Evolutionary conservation across 2,113 vertebrate genomes (phyloP).

Genomic region (Cephalopterus ornatus): DNA sequence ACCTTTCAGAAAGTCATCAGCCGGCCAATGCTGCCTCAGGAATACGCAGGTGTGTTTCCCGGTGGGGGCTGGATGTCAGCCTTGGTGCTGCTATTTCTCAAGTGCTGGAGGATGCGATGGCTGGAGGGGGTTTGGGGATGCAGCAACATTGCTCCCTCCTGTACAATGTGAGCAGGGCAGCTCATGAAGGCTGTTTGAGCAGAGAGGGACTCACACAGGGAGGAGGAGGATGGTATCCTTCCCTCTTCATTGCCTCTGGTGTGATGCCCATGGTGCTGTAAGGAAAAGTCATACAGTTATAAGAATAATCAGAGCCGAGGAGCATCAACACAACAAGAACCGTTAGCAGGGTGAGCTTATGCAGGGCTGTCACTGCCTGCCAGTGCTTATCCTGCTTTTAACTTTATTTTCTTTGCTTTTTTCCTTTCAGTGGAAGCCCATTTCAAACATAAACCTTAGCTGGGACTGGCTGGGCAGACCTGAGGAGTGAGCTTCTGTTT

Average conservation of each 20-base stretch:
- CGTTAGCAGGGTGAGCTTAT: not conserved
- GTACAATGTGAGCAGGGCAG: accelerated
- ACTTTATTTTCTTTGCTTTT: not conserved
- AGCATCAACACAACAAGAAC: not conserved
- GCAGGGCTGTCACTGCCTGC: accelerated
- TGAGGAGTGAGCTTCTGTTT: slow-evolving; percentile 58
- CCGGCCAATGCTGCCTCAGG: slow-evolving; percentile 95
- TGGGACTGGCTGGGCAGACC: not conserved
- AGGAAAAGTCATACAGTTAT: accelerated
- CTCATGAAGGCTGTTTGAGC: not conserved
- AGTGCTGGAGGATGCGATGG: accelerated
- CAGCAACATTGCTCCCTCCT: accelerated
- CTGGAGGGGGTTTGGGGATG: not conserved
- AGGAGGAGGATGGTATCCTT: not conserved
- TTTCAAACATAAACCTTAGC: slow-evolving; percentile 98
- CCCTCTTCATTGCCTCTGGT: not conserved
- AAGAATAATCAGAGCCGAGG: not conserved
- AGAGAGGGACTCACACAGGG: not conserved
- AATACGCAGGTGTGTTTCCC: slow-evolving; percentile 85
- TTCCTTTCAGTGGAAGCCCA: slow-evolving; percentile 90
- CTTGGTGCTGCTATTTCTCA: accelerated
- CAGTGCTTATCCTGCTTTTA: not conserved
- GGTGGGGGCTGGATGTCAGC: not conserved
- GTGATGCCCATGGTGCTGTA: not conserved
- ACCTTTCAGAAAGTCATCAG: slow-evolving; percentile 93